These are phyloP conservation scores for Bos taurus DNA, from an alignment of 2,113 vertebrate species.

Conservation along the genomic window ARS-UCD2.0 NC_037332.1:92921501-92922000, in stretches of 20 bases:
- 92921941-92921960: not conserved
- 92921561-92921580: not conserved
- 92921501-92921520: not conserved
- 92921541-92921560: not conserved
- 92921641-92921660: not conserved
- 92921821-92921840: not conserved
- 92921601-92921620: not conserved
- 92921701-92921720: not conserved
- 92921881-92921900: not conserved
- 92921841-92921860: not conserved
- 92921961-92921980: not conserved
- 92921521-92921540: not conserved
- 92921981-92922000: constrained; percentile 20
- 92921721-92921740: not conserved
- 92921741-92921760: not conserved
- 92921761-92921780: not conserved
- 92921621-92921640: not conserved
- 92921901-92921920: not conserved
- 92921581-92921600: not conserved
- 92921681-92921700: not conserved
- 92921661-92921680: not conserved
- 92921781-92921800: not conserved
- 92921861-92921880: no score
- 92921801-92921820: not conserved
- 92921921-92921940: not conserved